phyloP scores from a whole-genome alignment of 2,113 vertebrate species.

The Albula glossodonta region DNA sequence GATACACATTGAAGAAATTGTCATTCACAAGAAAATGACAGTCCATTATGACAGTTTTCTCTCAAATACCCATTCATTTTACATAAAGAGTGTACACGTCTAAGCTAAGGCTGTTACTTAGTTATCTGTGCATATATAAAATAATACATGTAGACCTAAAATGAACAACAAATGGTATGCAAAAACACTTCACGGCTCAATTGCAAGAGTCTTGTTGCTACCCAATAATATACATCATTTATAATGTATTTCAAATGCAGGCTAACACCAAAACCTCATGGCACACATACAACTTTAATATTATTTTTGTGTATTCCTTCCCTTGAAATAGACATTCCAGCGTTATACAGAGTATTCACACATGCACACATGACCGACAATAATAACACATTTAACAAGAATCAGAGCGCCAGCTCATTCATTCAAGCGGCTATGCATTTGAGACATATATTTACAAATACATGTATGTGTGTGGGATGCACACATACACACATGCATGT shows the following conservation, averaged over 20 bases:
- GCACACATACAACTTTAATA: not conserved
- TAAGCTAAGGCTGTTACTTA: too few relatives aligned
- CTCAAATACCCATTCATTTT: not conserved
- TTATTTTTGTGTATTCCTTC: not conserved
- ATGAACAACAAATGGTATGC: too few relatives aligned
- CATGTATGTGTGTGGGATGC: too few relatives aligned
- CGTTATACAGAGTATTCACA: not conserved
- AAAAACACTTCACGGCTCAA: not conserved
- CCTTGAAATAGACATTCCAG: too few relatives aligned
- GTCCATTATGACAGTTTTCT: not conserved
- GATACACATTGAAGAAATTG: slow-evolving; percentile 24
- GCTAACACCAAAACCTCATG: too few relatives aligned
- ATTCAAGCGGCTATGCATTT: not conserved
- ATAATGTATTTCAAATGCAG: not conserved
- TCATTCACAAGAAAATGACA: not conserved
- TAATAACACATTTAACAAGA: not conserved
- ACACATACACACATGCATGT: not conserved
- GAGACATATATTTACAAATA: not conserved
- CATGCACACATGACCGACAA: not conserved
- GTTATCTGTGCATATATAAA: too few relatives aligned
- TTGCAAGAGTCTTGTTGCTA: not conserved
- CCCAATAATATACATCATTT: not conserved
- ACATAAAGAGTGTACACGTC: not conserved
- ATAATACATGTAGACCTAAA: too few relatives aligned
- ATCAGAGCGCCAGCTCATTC: not conserved